A percentile compares a stretch with the other conserved stretches of the same genome.
phyloP scores from a whole-genome alignment of 2,888 invertebrate genomes.

The Tinea semifulvella region DNA sequence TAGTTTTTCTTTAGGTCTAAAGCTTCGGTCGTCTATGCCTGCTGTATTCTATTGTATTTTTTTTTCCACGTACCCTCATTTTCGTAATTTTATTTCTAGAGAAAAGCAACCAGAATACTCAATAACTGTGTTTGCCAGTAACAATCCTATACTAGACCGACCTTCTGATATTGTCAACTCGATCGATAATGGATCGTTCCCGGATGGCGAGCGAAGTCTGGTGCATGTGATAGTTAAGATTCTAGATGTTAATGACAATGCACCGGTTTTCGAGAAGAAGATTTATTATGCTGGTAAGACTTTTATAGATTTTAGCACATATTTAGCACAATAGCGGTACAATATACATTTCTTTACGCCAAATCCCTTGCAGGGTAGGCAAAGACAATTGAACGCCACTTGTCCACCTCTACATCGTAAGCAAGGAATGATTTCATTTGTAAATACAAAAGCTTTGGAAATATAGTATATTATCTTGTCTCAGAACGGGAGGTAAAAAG shows the following conservation, averaged over 20 bases:
- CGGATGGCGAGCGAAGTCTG: conserved; percentile 71
- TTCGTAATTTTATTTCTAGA: conserved; percentile 49
- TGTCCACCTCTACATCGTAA: too few species aligned
- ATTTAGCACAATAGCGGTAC: too few species aligned
- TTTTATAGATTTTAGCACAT: conserved; percentile 1
- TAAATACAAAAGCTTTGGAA: too few species aligned
- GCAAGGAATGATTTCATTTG: too few species aligned
- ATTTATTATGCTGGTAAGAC: conserved; percentile 73
- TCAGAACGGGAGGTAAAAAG: too few species aligned
- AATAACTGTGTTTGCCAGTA: conserved; percentile 83
- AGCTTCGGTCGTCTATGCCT: too few species aligned
- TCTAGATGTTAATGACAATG: conserved; percentile 86
- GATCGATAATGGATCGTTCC: conserved; percentile 36
- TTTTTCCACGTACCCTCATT: too few species aligned
- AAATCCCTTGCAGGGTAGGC: too few species aligned
- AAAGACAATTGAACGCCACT: not conserved
- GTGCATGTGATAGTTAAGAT: conserved; percentile 77
- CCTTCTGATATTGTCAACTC: conserved; percentile 46
- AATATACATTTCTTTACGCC: too few species aligned
- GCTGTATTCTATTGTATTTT: too few species aligned
- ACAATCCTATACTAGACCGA: conserved; percentile 77
- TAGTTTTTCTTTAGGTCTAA: too few species aligned
- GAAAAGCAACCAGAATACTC: conserved; percentile 79
- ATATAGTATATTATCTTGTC: too few species aligned
- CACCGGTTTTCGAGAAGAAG: conserved; percentile 74